Base-by-base conservation (phyloP, 1,140 invertebrate genomes). In the Trissolcus basalis region DNA sequence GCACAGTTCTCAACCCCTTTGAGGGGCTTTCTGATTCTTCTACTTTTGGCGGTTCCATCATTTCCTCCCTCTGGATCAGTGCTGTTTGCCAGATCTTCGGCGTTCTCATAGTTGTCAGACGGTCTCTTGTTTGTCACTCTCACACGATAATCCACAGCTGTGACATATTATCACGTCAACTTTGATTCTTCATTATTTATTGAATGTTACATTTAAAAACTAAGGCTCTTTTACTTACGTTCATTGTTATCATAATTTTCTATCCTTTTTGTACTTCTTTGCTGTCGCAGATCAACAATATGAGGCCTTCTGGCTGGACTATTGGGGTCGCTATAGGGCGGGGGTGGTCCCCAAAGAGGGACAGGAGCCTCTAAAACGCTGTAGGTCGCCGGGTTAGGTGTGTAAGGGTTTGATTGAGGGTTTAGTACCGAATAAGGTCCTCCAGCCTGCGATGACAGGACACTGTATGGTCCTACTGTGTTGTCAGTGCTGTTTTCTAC, bases 261-360 rank as follows among this genome's bases (percentile, higher is more conserved):
- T 33, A 86, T 83, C 9, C 84, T 81, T 43, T 89, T 89, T 19
- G 73, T 67, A 14, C 84, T 82, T 65, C 86, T 83, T 41, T 81
- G 67, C 33, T 71, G 74, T 44, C 87, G 84, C 4, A 78, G 61
- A 27, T 87, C 85, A 12, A 74, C 32, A 4, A 83, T 79, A 65
- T 85, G 82, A 10, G 85, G 81, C 47, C 85, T 82, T 61, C 91
- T 85, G 0, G 91, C 91, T 1, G 91, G 91, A 80, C 91, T 92
- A 64, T 92, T 92, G 4, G 92, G 92, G 78, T 93, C 92, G 50
- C 92, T 93, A 80, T 94, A 94, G 0, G 93, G 93, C 1, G 93
- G 93, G 9, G 93, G 93, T 11, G 93, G 93, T 12, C 93, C 93
- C 93, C 93, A 94, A 11, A 93, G 78, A 12, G 90, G 90, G 6